These are phyloP conservation scores for Porites rus DNA, from an alignment of 92 coral and sea anemone genomes.

Conservation along the genomic window DNA sequence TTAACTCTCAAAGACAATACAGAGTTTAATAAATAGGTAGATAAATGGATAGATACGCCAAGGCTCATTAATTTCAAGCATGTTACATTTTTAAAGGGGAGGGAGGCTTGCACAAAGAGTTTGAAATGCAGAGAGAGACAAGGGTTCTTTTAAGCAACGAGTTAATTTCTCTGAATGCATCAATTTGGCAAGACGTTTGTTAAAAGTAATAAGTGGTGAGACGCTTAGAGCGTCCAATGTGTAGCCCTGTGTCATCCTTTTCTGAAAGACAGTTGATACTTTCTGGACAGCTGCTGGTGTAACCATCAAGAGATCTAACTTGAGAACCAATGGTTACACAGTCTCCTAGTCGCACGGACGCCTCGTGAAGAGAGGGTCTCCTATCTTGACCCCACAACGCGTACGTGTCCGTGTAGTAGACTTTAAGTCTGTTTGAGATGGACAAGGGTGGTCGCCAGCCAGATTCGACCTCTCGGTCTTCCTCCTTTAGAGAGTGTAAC, in stretches of 20 bases:
- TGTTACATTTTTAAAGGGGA: too few relatives aligned
- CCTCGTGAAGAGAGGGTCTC: constrained; percentile 7
- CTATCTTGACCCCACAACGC: not conserved
- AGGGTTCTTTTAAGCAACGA: too few relatives aligned
- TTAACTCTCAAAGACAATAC: too few relatives aligned
- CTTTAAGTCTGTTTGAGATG: not conserved
- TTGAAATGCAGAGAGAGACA: too few relatives aligned
- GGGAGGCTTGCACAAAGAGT: too few relatives aligned
- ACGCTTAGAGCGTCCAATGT: constrained; percentile 1
- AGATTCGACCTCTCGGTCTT: constrained; percentile 16
- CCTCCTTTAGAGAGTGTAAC: constrained; percentile 32
- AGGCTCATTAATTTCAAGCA: too few relatives aligned
- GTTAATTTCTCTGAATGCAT: not conserved
- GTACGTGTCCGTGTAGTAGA: not conserved
- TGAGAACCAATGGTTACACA: not conserved
- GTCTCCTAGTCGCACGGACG: not conserved
- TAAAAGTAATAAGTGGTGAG: constrained; percentile 8
- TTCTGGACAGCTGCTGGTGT: constrained; percentile 48
- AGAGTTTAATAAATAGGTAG: too few relatives aligned
- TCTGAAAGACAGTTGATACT: constrained; percentile 35
- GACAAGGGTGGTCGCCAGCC: not conserved
- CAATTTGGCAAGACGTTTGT: not conserved
- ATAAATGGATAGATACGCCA: too few relatives aligned
- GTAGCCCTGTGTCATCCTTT: constrained; percentile 10
- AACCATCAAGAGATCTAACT: constrained; percentile 30